Base-by-base conservation (phyloP, 2,113 vertebrate species). In the Myodes glareolus region DNA sequence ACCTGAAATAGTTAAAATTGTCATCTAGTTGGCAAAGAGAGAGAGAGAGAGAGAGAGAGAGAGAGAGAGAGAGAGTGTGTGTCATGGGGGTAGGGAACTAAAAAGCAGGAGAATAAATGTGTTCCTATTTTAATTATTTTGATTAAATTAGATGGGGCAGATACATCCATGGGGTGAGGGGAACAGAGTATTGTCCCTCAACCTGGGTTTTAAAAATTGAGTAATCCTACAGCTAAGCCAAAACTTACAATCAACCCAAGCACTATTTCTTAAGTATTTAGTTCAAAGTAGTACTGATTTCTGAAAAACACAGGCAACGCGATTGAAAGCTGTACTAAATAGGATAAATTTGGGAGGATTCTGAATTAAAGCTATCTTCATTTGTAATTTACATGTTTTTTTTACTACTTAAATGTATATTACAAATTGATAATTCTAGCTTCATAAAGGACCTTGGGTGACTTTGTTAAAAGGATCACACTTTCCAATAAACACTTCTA, bases 401-500 rank as follows among this genome's bases (percentile, higher is more conserved):
- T 50, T 63, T 80, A 33, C 33, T 85, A 93, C 11, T 89, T 81
- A 89, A 82, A 70, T 55, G 77, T 25, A 68, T 50, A 52, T 63
- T 7, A 90, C 45, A 94, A 82, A 90, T 87, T 36, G 52, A 14
- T 65, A 82, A 84, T 92, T 61, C 2, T 55, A 65, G 19, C 58
- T 84, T 91, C 47, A 84, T 42, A 92, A 97, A 90, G 31, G 73
- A 92, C 73, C 77, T 50, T 67, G 39, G 63, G 7, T 13, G 93
- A 61, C 3, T 23, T 82, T 87, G 11, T 78, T 84, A 72, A 76
- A 76, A n/a, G n/a, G 89, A 90, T 36, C 21, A 70, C 33, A 75
- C 1, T 94, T 92, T 75, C 93, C 61, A 96, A 86, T 92, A 84
- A 92, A 96, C 16, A 92, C 9, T 78, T 94, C 75, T 77, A 92